Evolutionary conservation across 2,888 invertebrate species (phyloP).

Genomic region (Brachypterus glaber): DNA sequence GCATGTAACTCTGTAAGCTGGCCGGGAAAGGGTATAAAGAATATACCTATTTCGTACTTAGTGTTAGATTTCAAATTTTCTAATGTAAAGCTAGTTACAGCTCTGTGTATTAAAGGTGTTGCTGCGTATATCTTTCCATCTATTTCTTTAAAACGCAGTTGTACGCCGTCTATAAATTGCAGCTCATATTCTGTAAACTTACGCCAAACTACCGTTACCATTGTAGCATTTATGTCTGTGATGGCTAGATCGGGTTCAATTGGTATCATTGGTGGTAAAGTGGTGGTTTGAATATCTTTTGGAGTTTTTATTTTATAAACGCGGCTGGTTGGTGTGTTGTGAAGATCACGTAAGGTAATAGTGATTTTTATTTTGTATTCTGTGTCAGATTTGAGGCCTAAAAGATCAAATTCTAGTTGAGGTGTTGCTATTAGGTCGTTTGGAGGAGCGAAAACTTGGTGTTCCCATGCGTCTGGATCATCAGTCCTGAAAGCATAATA

Average conservation of each 20-base stretch:
- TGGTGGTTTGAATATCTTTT: constrained; percentile 42
- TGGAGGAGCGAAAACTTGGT: constrained; percentile 79
- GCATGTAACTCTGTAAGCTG: constrained; percentile 71
- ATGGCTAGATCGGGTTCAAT: constrained; percentile 66
- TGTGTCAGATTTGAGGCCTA: constrained; percentile 67
- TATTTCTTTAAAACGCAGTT: constrained; percentile 73
- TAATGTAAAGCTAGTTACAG: constrained; percentile 67
- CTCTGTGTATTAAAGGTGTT: constrained; percentile 74
- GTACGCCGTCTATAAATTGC: constrained; percentile 79
- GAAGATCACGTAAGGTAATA: constrained; percentile 64
- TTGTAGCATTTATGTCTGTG: constrained; percentile 67
- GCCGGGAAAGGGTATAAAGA: constrained; percentile 73
- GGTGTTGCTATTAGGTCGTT: constrained; percentile 78
- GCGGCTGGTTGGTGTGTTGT: constrained; percentile 68
- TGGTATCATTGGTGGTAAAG: constrained; percentile 51
- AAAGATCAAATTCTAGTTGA: constrained; percentile 74
- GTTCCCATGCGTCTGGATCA: constrained; percentile 66
- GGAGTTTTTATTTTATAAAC: constrained; percentile 67
- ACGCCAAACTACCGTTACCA: constrained; percentile 71
- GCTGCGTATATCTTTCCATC: constrained; percentile 76
- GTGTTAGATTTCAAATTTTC: constrained; percentile 69
- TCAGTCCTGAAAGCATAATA: constrained; percentile 34
- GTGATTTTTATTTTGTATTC: constrained; percentile 76
- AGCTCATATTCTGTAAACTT: constrained; percentile 71
- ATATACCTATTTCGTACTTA: constrained; percentile 74